Base-by-base conservation (phyloP, 92 coral and sea anemone genomes). In the Meandrina meandrites region DNA sequence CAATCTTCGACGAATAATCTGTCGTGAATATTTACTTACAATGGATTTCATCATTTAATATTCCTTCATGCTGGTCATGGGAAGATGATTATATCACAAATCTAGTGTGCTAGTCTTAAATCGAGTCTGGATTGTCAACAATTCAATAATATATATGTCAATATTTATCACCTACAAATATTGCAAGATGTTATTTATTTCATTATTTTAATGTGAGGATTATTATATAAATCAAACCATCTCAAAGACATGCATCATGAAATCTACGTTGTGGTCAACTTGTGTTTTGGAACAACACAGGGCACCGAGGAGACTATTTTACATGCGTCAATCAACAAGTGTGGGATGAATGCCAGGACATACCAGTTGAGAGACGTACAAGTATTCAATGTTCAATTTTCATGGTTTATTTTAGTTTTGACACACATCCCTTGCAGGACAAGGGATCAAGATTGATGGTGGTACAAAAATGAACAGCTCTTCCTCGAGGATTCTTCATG, bases 1-100 rank as follows among this genome's bases (percentile, higher is more conserved):
- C 96, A 64, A 87, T 94, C 84, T 94, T 93, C 74, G 98, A 94
- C 36, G 95, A 91, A 83, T 75, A 75, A 50, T 72, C 5, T 48
- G 35, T 18, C 5, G 10, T 40, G n/a, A 66, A 68, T 71, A 60
- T 22, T 24, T 22, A 5, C 68, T 6, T 5, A 32, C 40, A 78
- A 16, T 30, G 35, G 62, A n/a, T 47, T 47, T 21, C 81, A 72
- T 73, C 27, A 40, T 35, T 13, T 54, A 35, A 34, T n/a, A n/a
- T 71, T 56, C 56, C 37, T 53, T 19, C 89, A 68, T 86, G 89
- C 89, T 78, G 89, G 89, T 62, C 89, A 78, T 86, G 76, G 82
- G 76, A 66, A 34, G 27, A 60, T 53, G 28, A 21, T 37, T 81
- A 37, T 35, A 8, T 35, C 9, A 74, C 16, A 34, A 30, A n/a